Evolutionary conservation across 2,113 vertebrate species (phyloP).

Genomic region (Plecotus auritus): DNA sequence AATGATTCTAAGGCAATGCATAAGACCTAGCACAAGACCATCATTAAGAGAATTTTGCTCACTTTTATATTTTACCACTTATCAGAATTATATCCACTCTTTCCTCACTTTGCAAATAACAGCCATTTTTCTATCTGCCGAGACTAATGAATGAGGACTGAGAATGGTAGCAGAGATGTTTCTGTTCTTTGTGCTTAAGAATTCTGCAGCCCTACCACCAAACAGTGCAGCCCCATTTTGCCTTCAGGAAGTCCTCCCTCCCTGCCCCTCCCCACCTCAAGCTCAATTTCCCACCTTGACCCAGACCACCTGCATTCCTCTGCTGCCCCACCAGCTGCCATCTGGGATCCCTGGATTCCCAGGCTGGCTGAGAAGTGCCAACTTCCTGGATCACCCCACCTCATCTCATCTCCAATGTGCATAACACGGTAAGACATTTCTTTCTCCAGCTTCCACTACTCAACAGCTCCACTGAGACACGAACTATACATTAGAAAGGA

Average conservation of each 20-base stretch:
- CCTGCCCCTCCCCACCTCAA: neutral
- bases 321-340: neutral
- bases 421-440: accelerated
- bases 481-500: neutral
- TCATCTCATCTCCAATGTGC: neutral
- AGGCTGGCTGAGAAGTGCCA: neutral
- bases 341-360: neutral
- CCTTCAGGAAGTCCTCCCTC: neutral
- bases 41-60: neutral
- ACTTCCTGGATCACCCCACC: neutral
- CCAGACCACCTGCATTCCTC: neutral
- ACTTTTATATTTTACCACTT: neutral
- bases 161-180: neutral
- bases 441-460: neutral
- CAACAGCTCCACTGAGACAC: neutral
- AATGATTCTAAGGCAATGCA: neutral
- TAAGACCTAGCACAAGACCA: neutral
- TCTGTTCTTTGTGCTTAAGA: neutral
- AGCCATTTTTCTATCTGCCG: neutral
- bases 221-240: neutral
- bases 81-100: neutral
- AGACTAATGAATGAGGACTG: neutral
- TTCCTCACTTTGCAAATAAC: neutral
- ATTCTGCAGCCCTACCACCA: neutral
- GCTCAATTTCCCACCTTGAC: neutral